Conservation (phyloP, 2,888 invertebrate genomes). For the Athrips mouffetella region DNA sequence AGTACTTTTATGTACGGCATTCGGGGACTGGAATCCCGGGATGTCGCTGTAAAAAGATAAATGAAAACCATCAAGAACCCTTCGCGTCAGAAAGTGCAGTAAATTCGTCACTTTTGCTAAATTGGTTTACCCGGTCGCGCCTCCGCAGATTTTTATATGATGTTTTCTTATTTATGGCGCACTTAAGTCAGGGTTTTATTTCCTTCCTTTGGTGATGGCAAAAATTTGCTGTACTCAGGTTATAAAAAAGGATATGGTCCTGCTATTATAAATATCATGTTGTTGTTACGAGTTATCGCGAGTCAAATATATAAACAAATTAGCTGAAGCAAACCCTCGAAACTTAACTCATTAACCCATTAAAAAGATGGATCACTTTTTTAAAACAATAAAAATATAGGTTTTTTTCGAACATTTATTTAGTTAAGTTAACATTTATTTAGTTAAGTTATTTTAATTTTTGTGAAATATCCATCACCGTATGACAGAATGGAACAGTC, state of each 20-base stretch:
- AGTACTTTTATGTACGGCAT: conserved; percentile 23
- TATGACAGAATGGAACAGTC: no score
- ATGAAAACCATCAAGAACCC: neutral
- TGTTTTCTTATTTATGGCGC: neutral
- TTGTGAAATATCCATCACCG: no score
- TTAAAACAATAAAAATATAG: no score
- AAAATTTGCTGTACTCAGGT: no score
- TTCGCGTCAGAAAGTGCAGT: neutral
- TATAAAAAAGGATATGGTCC: no score
- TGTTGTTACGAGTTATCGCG: no score
- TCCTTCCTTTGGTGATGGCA: neutral
- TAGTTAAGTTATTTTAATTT: no score
- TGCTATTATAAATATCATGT: no score
- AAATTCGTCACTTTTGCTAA: neutral
- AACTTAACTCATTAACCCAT: neutral
- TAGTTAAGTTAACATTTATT: no score
- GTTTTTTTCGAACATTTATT: no score
- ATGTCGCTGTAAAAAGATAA: neutral
- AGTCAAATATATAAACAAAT: no score
- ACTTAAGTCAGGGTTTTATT: neutral
- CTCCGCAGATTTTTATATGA: neutral
- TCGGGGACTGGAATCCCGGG: neutral
- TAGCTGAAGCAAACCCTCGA: no score
- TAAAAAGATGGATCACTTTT: neutral
- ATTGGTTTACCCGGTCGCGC: neutral